Evolutionary conservation across 2,113 vertebrate genomes (phyloP).

Genomic region (Bubo blakistoni): DNA sequence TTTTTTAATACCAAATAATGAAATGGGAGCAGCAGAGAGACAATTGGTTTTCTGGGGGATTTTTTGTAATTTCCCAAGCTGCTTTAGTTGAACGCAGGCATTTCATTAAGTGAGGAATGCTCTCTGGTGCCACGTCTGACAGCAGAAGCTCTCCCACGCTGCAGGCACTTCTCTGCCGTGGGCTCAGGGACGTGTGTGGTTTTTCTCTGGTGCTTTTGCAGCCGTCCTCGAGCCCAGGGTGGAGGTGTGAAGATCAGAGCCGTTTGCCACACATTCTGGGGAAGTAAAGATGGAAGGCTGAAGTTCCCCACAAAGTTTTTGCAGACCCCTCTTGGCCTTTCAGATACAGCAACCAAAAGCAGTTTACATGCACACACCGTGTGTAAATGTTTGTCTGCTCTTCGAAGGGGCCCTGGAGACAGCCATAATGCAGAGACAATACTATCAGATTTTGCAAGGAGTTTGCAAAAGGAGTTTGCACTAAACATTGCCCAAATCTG

Average conservation of each 20-base stretch:
- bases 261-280: fast-evolving
- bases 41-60: not conserved
- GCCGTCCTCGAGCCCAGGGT: not conserved
- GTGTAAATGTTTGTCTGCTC: not conserved
- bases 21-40: not conserved
- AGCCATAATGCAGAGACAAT: not conserved
- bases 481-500: not conserved
- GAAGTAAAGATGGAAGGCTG: fast-evolving
- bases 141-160: not conserved
- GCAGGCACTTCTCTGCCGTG: not conserved
- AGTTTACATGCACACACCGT: fast-evolving
- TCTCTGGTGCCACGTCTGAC: not conserved
- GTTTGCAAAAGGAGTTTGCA: not conserved
- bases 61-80: not conserved
- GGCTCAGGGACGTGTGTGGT: fast-evolving
- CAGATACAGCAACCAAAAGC: not conserved
- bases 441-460: not conserved
- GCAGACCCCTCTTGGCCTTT: not conserved
- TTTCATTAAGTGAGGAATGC: not conserved
- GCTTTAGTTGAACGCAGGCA: not conserved
- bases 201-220: not conserved
- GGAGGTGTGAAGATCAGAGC: not conserved
- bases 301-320: not conserved
- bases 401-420: not conserved
- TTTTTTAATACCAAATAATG: not conserved